Percentiles rank a stretch among this genome's conserved stretches.
phyloP scores from a whole-genome alignment of 2,113 vertebrate species.

The Opisthocomus hoazin region DNA sequence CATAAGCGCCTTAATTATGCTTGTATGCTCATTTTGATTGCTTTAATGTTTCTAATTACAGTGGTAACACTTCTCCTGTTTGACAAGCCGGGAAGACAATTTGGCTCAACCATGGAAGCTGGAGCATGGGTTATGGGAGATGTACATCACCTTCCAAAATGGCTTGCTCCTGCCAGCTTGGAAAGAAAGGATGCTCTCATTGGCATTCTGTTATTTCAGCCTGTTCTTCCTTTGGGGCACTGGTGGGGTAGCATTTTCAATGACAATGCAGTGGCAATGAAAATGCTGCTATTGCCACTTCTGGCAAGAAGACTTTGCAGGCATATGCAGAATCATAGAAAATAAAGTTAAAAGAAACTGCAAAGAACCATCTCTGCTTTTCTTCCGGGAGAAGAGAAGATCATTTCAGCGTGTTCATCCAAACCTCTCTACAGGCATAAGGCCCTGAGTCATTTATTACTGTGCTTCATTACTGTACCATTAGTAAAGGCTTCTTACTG shows the following conservation, averaged over 20 bases:
- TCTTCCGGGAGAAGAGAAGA: background rate
- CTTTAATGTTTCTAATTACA: conserved; percentile 60
- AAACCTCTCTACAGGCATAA: background rate
- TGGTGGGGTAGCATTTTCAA: background rate
- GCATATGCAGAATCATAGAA: background rate
- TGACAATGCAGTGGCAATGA: background rate
- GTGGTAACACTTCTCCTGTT: conserved; percentile 37
- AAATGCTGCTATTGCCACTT: background rate
- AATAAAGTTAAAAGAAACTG: background rate
- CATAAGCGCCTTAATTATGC: conserved; percentile 49
- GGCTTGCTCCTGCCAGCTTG: conserved; percentile 32
- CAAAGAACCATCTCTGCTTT: background rate
- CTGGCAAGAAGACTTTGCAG: background rate
- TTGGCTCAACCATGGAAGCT: conserved; percentile 30
- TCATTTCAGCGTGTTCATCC: background rate
- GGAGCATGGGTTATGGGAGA: background rate
- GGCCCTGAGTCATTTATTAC: background rate
- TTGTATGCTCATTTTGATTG: conserved; percentile 49
- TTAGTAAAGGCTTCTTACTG: conserved; percentile 25
- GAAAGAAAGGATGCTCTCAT: conserved; percentile 7
- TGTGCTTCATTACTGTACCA: background rate
- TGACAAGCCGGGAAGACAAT: conserved; percentile 23
- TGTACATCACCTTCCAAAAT: conserved; percentile 22
- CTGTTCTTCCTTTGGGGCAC: background rate
- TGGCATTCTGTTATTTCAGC: conserved; percentile 1